phyloP scores from a whole-genome alignment of 2,113 vertebrate genomes.

The Psephotus haematonotus region DNA sequence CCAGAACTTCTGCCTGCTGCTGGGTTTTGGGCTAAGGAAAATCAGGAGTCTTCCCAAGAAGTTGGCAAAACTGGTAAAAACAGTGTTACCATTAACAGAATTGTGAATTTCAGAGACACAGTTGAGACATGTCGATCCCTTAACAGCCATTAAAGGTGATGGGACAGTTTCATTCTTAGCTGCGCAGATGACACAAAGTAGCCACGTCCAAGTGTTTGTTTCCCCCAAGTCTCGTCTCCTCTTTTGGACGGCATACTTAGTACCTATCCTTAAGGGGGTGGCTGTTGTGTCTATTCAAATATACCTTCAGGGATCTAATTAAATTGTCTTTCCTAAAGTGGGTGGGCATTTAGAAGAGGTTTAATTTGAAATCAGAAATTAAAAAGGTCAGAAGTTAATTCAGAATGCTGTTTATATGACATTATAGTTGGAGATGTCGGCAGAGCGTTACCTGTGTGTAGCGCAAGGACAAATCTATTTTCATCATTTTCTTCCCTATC shows the following conservation, averaged over 20 bases:
- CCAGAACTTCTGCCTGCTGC: background rate
- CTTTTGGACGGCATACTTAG: background rate
- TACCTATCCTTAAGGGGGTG: background rate
- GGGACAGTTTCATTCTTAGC: background rate
- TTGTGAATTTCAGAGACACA: background rate
- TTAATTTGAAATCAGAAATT: slow-evolving; percentile 4
- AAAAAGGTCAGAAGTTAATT: background rate
- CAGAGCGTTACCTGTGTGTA: background rate
- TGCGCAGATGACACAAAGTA: background rate
- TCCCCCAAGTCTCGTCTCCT: background rate
- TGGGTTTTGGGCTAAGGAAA: background rate
- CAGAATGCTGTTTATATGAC: background rate
- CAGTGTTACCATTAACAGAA: rapidly evolving
- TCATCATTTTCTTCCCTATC: background rate
- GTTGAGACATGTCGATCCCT: background rate
- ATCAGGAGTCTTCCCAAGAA: background rate
- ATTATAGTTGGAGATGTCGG: background rate
- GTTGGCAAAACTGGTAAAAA: background rate
- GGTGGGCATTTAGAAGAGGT: background rate
- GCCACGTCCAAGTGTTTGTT: background rate
- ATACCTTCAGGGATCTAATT: background rate
- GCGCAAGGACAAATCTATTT: background rate
- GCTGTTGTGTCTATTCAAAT: background rate
- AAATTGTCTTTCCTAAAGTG: background rate
- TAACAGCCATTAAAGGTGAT: background rate